Percentiles rank a stretch among this genome's conserved stretches.
Conservation (phyloP, 2,113 vertebrate genomes). For the Polyodon spathula region DNA sequence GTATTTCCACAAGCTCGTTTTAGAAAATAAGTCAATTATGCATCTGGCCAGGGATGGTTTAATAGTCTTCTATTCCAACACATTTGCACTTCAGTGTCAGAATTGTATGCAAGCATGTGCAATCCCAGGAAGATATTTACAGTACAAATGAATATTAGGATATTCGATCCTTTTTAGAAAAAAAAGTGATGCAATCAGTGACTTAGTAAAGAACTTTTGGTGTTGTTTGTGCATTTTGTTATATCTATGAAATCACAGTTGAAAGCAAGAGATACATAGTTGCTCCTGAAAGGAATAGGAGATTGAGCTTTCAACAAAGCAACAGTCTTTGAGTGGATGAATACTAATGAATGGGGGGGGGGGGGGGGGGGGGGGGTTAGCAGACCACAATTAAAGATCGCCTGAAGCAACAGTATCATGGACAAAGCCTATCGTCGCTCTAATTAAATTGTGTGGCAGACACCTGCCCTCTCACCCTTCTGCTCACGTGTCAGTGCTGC, state of each 20-base stretch:
- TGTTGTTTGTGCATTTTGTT: too few species aligned
- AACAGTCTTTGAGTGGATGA: conserved; percentile 37
- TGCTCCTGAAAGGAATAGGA: conserved; percentile 20
- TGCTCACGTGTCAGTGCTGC: conserved; percentile 41
- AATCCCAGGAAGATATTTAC: too few species aligned
- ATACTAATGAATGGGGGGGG: conserved; percentile 43
- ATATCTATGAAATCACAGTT: neutral
- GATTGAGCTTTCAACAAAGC: conserved; percentile 38
- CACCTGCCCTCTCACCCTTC: conserved; percentile 64
- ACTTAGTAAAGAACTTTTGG: too few species aligned
- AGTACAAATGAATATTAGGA: too few species aligned
- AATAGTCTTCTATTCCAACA: too few species aligned
- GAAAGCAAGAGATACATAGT: conserved; percentile 13
- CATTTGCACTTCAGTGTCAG: too few species aligned
- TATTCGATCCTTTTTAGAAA: too few species aligned
- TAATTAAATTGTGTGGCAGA: conserved; percentile 64
- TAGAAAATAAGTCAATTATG: too few species aligned
- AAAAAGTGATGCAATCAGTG: too few species aligned
- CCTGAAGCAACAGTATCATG: conserved; percentile 60
- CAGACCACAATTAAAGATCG: conserved; percentile 61
- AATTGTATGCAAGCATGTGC: too few species aligned
- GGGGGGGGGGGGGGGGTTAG: conserved; percentile 31
- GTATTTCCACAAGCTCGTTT: too few species aligned
- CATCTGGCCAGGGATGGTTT: too few species aligned
- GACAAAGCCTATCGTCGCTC: conserved; percentile 56